Percentiles rank a stretch among this genome's conserved stretches.
These are phyloP conservation scores for Muntiacus reevesi DNA, from an alignment of 2,113 vertebrate species.

Conservation along the genomic window DNA sequence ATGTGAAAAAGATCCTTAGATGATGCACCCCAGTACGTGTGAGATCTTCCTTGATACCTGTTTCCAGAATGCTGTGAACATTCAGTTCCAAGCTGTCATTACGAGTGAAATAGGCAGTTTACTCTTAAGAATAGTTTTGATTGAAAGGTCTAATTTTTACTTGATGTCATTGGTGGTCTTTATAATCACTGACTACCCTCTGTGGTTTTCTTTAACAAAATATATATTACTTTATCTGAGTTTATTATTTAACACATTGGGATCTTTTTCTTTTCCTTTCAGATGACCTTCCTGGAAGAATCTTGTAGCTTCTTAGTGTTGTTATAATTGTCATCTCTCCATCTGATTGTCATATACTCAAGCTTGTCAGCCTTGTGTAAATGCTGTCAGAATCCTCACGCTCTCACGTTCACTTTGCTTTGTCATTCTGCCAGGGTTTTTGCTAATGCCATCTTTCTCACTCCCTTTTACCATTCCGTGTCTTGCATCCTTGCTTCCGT, in stretches of 20 bases:
- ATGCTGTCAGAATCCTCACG: background rate
- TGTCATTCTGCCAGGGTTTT: background rate
- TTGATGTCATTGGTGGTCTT: conserved; percentile 53
- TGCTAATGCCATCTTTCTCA: background rate
- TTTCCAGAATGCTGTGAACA: conserved; percentile 84
- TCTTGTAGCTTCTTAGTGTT: background rate
- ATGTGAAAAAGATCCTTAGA: conserved; percentile 98
- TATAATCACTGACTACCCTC: conserved; percentile 27
- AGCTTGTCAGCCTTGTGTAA: background rate
- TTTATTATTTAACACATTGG: conserved; percentile 19
- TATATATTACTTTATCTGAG: background rate
- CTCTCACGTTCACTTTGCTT: background rate
- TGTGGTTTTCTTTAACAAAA: conserved; percentile 27
- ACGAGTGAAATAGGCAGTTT: conserved; percentile 87
- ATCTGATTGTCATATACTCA: background rate
- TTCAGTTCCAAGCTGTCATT: conserved; percentile 86
- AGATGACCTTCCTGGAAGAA: background rate
- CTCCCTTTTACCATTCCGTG: background rate
- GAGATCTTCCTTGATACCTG: conserved; percentile 83
- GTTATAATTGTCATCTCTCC: background rate
- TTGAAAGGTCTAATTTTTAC: conserved; percentile 80
- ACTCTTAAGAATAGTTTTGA: conserved; percentile 83
- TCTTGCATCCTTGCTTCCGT: background rate
- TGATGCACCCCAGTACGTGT: conserved; percentile 83
- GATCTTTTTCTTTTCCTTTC: background rate